These are phyloP conservation scores for Leucoptera coffeella DNA, from an alignment of 2,888 invertebrate genomes.

Conservation along the genomic window DNA sequence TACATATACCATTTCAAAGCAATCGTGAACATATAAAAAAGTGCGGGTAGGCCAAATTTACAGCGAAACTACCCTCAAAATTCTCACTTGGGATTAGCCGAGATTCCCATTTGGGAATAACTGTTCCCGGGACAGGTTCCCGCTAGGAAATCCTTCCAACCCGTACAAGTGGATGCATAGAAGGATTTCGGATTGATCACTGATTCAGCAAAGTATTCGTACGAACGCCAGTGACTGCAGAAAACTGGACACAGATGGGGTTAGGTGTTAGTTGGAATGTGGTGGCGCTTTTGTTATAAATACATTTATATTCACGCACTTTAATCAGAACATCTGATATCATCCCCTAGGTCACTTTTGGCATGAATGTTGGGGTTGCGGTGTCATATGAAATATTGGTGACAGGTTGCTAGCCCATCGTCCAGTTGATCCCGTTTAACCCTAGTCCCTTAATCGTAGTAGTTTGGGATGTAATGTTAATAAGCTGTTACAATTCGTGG, in stretches of 20 bases:
- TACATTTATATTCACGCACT: too few relatives aligned
- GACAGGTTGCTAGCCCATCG: too few relatives aligned
- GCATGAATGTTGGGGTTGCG: too few relatives aligned
- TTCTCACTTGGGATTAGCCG: slow-evolving; percentile 35
- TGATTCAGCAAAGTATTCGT: slow-evolving; percentile 55
- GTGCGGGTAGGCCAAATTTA: background rate
- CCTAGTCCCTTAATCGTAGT: too few relatives aligned
- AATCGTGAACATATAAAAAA: background rate
- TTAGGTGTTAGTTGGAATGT: background rate
- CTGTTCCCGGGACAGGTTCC: slow-evolving; percentile 26
- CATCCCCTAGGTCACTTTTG: too few relatives aligned
- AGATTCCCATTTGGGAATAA: slow-evolving; percentile 39
- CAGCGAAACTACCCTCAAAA: too few relatives aligned
- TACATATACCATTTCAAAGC: background rate
- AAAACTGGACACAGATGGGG: slow-evolving; percentile 53
- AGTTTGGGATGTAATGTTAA: too few relatives aligned
- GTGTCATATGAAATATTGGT: too few relatives aligned
- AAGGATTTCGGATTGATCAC: slow-evolving; percentile 42
- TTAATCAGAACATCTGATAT: too few relatives aligned
- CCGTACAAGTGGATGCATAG: slow-evolving; percentile 32
- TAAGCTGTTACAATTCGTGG: too few relatives aligned
- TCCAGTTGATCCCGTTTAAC: too few relatives aligned
- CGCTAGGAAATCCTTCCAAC: slow-evolving; percentile 32
- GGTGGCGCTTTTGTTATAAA: too few relatives aligned
- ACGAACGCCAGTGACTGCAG: slow-evolving; percentile 61